These are phyloP conservation scores for Potamilus streckersoni DNA, from an alignment of 1,140 invertebrate species.

Conservation along the genomic window DNA sequence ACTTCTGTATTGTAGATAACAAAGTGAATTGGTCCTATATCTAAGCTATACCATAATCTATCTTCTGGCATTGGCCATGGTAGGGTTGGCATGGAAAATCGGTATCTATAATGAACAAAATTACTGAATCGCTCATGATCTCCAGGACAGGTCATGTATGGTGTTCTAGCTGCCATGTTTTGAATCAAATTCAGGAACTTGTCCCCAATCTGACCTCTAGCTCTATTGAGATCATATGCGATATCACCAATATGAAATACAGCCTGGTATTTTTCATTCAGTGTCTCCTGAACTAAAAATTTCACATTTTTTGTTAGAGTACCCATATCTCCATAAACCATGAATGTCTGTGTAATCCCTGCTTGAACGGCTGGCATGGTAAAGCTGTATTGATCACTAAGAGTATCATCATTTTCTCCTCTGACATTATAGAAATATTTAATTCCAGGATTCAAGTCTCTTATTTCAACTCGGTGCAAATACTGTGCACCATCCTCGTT, in stretches of 20 bases:
- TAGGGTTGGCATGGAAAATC: slow-evolving; percentile 65
- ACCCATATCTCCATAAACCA: slow-evolving; percentile 91
- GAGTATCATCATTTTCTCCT: slow-evolving; percentile 28
- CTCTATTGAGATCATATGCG: slow-evolving; percentile 64
- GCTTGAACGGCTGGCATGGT: slow-evolving; percentile 29
- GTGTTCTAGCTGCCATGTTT: slow-evolving; percentile 59
- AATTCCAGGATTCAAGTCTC: slow-evolving; percentile 35
- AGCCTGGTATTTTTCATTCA: slow-evolving; percentile 82
- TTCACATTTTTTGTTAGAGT: slow-evolving; percentile 84
- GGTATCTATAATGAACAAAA: slow-evolving; percentile 56
- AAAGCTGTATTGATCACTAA: slow-evolving; percentile 48
- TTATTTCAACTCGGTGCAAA: slow-evolving; percentile 46
- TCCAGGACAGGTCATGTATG: slow-evolving; percentile 68
- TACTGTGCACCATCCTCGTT: slow-evolving; percentile 40
- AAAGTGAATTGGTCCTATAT: slow-evolving; percentile 62
- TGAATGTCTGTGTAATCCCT: slow-evolving; percentile 68
- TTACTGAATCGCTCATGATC: slow-evolving; percentile 66
- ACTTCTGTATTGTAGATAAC: slow-evolving; percentile 54
- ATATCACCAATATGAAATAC: slow-evolving; percentile 84
- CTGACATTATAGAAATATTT: slow-evolving; percentile 49
- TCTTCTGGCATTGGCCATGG: slow-evolving; percentile 58
- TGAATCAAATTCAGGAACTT: slow-evolving; percentile 61
- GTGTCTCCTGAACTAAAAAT: slow-evolving; percentile 83
- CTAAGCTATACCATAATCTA: slow-evolving; percentile 67
- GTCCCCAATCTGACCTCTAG: slow-evolving; percentile 61